Conservation (phyloP, 2,888 invertebrate species). For the Brenthis ino region DNA sequence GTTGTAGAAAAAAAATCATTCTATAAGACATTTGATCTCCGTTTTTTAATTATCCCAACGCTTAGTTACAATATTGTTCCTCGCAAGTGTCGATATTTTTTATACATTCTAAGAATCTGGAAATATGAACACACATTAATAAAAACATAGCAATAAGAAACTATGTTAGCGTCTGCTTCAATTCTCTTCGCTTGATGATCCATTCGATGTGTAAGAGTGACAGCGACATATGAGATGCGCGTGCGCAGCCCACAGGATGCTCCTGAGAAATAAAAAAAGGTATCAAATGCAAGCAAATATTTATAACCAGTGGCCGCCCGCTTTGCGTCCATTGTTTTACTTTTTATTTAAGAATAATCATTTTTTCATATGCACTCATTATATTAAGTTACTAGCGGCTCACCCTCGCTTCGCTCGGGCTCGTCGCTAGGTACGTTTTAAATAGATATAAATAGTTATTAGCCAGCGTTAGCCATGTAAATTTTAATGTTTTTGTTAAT, state of each 20-base stretch:
- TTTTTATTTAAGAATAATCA: neutral
- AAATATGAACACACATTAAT: neutral
- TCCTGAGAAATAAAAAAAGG: conserved; percentile 27
- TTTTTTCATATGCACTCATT: neutral
- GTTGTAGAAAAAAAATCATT: too few species aligned
- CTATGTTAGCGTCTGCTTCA: conserved; percentile 38
- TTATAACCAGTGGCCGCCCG: conserved; percentile 18
- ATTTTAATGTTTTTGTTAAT: too few species aligned
- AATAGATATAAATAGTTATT: too few species aligned
- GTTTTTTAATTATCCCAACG: too few species aligned
- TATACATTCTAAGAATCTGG: neutral
- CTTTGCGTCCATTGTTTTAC: conserved; percentile 12
- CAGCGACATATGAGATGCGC: conserved; percentile 50
- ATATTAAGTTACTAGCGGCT: too few species aligned
- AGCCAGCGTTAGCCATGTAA: too few species aligned
- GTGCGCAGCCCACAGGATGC: conserved; percentile 38
- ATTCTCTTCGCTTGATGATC: conserved; percentile 58
- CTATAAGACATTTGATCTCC: too few species aligned
- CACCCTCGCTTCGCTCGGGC: too few species aligned
- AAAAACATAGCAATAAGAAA: conserved; percentile 5
- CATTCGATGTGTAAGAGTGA: conserved; percentile 52
- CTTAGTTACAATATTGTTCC: too few species aligned
- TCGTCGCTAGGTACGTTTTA: too few species aligned
- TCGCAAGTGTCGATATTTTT: too few species aligned
- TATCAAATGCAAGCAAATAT: conserved; percentile 20